phyloP scores from a whole-genome alignment of 1,140 invertebrate genomes.

The Luehdorfia chinensis region DNA sequence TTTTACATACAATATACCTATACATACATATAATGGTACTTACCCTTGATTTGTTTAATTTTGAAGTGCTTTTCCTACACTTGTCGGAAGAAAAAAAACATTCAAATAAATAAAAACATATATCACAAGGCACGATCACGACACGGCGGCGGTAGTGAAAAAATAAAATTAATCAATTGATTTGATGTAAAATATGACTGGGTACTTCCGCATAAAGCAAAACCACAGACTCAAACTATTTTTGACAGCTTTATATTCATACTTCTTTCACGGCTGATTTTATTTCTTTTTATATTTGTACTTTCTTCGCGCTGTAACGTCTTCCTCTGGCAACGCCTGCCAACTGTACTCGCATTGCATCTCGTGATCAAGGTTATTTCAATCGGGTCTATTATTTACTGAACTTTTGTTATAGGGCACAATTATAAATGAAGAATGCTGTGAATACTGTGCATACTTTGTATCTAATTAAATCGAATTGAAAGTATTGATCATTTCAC shows the following conservation, averaged over 20 bases:
- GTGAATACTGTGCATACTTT: background rate
- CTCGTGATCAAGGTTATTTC: slow-evolving; percentile 34
- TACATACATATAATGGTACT: no score
- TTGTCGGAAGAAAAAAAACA: slow-evolving; percentile 2
- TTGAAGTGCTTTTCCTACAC: slow-evolving; percentile 28
- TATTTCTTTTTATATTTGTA: slow-evolving; percentile 16
- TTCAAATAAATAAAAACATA: background rate
- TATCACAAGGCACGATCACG: background rate
- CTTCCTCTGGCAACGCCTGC: slow-evolving; percentile 20
- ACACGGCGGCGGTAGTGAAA: background rate
- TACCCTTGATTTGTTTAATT: slow-evolving; percentile 59
- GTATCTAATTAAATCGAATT: no score
- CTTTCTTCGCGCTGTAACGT: slow-evolving; percentile 2
- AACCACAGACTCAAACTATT: background rate
- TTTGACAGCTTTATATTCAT: slow-evolving; percentile 7
- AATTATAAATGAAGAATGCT: background rate
- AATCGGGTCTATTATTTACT: slow-evolving; percentile 27
- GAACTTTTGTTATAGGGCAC: slow-evolving; percentile 27
- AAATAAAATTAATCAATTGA: background rate
- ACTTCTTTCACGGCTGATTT: slow-evolving; percentile 10
- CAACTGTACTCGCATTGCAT: slow-evolving; percentile 28
- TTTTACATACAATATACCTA: no score
- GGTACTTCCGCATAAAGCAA: background rate
- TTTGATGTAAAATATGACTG: background rate
- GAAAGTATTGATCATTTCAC: no score